These are phyloP conservation scores for Acrossocheilus fasciatus DNA, from an alignment of 2,797 vertebrate species.

Conservation along the genomic window DNA sequence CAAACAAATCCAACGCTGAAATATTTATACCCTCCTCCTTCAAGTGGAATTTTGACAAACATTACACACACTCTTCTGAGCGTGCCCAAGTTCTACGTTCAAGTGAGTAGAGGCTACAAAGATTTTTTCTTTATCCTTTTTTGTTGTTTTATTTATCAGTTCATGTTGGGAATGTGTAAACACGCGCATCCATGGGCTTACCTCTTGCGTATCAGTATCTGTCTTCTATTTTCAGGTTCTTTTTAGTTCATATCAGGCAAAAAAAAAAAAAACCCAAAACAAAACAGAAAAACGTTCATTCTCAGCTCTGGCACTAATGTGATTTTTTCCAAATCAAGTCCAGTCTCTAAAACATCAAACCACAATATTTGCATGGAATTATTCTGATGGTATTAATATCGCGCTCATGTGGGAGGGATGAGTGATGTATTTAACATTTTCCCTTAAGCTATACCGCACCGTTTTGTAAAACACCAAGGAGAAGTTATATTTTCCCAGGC, in stretches of 20 bases:
- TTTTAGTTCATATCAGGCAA: slow-evolving; percentile 10
- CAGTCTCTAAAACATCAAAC: slow-evolving; percentile 74
- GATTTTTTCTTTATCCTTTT: background rate
- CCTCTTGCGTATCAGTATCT: slow-evolving; percentile 4
- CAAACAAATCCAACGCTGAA: slow-evolving; percentile 91
- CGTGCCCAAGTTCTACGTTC: slow-evolving; percentile 96
- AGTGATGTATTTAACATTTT: slow-evolving; percentile 78
- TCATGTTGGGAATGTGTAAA: slow-evolving; percentile 25
- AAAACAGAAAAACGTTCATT: background rate
- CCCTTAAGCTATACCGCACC: slow-evolving; percentile 59
- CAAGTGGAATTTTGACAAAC: slow-evolving; percentile 89
- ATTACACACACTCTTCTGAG: slow-evolving; percentile 92
- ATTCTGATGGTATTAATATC: slow-evolving; percentile 75
- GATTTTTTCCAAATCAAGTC: slow-evolving; percentile 16
- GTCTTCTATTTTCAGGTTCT: background rate
- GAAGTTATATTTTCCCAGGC: slow-evolving; percentile 44
- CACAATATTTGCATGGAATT: slow-evolving; percentile 73
- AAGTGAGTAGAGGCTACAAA: slow-evolving; percentile 79
- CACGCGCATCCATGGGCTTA: background rate
- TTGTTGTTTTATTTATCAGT: slow-evolving; percentile 28
- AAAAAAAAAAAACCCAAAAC: background rate
- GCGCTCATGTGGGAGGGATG: slow-evolving; percentile 73
- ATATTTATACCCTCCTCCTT: slow-evolving; percentile 95
- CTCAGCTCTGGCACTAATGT: slow-evolving; percentile 14
- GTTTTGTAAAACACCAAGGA: slow-evolving; percentile 14